phyloP scores from a whole-genome alignment of 2,797 vertebrate genomes.

The Chloroceryle inda region DNA sequence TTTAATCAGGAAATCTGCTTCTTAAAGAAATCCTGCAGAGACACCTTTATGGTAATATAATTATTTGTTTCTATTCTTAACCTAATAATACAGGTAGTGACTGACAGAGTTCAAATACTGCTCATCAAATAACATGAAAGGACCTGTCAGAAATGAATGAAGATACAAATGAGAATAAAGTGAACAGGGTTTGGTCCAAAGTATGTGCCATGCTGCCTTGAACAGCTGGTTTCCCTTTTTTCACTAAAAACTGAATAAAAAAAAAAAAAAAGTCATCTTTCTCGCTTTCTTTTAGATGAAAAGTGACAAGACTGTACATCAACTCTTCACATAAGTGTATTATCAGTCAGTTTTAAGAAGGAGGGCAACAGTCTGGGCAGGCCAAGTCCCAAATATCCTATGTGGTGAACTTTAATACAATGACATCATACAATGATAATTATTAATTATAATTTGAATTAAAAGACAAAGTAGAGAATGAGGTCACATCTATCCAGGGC shows the following conservation, averaged over 20 bases:
- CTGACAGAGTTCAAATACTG: constrained; percentile 50
- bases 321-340: neutral
- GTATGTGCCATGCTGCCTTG: neutral
- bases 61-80: constrained; percentile 69
- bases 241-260: neutral
- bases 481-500: neutral
- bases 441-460: neutral
- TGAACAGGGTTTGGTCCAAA: neutral
- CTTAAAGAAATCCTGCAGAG: constrained; percentile 63
- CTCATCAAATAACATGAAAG: constrained; percentile 53
- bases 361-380: neutral
- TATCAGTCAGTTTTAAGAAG: neutral
- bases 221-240: neutral
- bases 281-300: neutral
- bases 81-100: constrained; percentile 55
- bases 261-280: neutral
- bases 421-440: neutral
- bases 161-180: constrained; percentile 41
- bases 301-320: neutral
- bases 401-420: neutral
- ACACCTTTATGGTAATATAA: constrained; percentile 51
- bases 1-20: constrained; percentile 62
- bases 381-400: neutral
- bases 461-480: neutral
- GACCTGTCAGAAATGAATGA: constrained; percentile 42